A percentile compares a stretch with the other conserved stretches of the same genome.
These are phyloP conservation scores for Manis pentadactyla DNA, from an alignment of 2,797 vertebrate genomes.

Conservation along the genomic window DNA sequence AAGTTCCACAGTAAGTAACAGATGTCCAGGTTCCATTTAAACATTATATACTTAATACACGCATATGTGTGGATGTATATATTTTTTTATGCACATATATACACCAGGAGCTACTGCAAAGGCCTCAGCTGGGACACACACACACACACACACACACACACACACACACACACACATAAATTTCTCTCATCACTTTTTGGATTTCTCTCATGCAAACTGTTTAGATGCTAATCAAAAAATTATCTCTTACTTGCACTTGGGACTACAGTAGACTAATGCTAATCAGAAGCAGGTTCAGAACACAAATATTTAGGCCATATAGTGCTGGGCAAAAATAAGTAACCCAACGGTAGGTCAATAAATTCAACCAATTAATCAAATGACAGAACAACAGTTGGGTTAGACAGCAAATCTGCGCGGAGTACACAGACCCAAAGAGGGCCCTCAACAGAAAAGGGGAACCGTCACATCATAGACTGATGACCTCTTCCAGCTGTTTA, in stretches of 20 bases:
- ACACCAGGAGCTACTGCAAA: too few species aligned
- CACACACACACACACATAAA: neutral
- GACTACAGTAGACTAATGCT: neutral
- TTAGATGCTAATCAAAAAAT: constrained; percentile 52
- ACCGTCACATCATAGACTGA: neutral
- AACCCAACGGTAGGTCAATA: neutral
- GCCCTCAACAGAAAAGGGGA: neutral
- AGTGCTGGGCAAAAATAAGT: constrained; percentile 3
- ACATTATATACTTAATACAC: neutral
- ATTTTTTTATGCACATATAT: neutral
- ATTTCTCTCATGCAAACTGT: constrained; percentile 47
- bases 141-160: neutral
- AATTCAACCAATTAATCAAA: neutral
- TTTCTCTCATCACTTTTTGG: neutral
- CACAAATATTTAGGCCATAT: neutral
- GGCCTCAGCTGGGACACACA: neutral
- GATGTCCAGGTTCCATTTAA: constrained; percentile 36
- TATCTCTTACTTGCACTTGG: constrained; percentile 16
- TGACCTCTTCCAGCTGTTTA: neutral
- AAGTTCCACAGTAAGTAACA: constrained; percentile 5
- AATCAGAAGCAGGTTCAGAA: constrained; percentile 30
- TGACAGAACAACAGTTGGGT: neutral
- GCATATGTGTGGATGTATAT: neutral
- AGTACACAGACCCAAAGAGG: neutral
- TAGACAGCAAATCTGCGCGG: neutral